Base-by-base conservation (phyloP, 2,113 vertebrate genomes). In the Clarias magur region DNA sequence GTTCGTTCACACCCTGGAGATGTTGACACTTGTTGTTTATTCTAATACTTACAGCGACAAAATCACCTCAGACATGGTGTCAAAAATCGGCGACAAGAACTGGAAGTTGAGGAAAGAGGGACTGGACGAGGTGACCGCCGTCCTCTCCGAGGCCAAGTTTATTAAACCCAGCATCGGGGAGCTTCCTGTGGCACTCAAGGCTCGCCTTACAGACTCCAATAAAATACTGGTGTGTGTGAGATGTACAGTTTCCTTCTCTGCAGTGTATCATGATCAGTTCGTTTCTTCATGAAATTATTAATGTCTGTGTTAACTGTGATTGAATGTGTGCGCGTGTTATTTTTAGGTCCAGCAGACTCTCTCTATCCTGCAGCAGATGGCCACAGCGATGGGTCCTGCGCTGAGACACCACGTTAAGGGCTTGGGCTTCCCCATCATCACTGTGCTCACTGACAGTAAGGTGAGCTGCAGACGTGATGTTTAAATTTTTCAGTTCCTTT, bases 41-140 rank as follows among this genome's bases (percentile, higher is more conserved):
- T 13, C 2, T 27, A 6, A 60, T 78, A 15, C 60, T 78, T 90
- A 56, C 80, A 99, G 98, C 92, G 97, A 99, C 90, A 99, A 98
- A 94, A 96, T 99, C 89, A 96, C 97, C 17, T 95, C 94, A 0
- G 97, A 99, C 11, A 93, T 99, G 84, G 95, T 99, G 82, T 95
- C 96, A 82, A 99, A 99, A 92, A 97, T 99, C 68, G 94, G 93
- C 3, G 98, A 99, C 89, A 99, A 99, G 92, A 99, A 99, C 93
- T 99, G 98, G 98, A 99, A 99, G 93, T 96, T 97, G 88, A 95
- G 98, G 89, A 99, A 99, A 91, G 98, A 99, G 90, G 98, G 98
- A 48, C 94, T 99, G 57, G 98, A 99, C 90, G 98, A 99, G 94
- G 95, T 95, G 9, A 92, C 95, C 3, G 95, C 95, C 80, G 94